phyloP scores from a whole-genome alignment of 2,113 vertebrate genomes.

The Rhinopomastus cyanomelas region DNA sequence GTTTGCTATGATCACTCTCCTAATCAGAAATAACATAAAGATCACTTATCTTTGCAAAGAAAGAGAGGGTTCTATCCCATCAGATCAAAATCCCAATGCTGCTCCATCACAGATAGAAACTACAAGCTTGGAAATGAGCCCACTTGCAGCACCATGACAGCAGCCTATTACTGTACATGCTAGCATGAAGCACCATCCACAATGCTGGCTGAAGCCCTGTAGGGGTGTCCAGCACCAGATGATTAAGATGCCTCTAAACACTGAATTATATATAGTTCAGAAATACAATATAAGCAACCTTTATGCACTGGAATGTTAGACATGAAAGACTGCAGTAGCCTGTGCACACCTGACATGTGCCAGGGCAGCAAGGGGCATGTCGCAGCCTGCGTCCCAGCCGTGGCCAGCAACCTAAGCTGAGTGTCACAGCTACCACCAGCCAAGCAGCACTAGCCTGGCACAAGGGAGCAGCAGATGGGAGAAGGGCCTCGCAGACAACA shows the following conservation, averaged over 20 bases:
- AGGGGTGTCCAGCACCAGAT: not conserved
- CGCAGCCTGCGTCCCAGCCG: not conserved
- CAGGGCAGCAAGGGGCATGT: not conserved
- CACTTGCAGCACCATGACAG: not conserved
- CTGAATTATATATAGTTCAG: constrained; percentile 46
- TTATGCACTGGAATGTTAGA: not conserved
- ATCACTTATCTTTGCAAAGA: not conserved
- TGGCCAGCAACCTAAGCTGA: not conserved
- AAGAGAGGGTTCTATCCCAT: no score
- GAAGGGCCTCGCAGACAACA: not conserved
- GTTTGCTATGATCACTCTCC: not conserved
- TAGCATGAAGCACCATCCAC: not conserved
- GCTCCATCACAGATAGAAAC: not conserved
- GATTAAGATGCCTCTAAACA: not conserved
- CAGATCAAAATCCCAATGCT: not conserved
- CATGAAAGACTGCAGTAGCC: not conserved
- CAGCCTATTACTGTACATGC: not conserved
- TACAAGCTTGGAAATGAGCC: not conserved
- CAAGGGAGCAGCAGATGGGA: not conserved
- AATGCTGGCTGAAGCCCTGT: not conserved
- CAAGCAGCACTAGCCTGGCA: not conserved
- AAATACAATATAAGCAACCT: constrained; percentile 44
- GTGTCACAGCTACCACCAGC: not conserved
- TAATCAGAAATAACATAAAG: not conserved
- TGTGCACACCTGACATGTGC: not conserved